Evolutionary conservation across 2,113 vertebrate species (phyloP).

Genomic region (Prionailurus bengalensis): DNA sequence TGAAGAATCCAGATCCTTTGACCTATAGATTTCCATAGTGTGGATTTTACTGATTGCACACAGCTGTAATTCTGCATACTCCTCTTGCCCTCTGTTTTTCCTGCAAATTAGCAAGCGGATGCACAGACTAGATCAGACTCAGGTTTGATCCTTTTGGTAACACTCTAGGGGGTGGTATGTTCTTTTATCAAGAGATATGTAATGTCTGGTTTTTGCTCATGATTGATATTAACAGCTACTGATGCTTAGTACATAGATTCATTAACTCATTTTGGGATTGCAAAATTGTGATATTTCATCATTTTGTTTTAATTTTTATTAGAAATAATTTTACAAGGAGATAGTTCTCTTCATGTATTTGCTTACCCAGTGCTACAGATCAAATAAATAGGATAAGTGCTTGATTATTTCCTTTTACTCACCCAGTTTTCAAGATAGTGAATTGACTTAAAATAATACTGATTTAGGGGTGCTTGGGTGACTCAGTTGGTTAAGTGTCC

Average conservation of each 20-base stretch:
- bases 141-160: conserved; percentile 41
- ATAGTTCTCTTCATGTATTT: conserved; percentile 2
- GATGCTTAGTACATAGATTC: not conserved
- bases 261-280: conserved; percentile 4
- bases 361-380: not conserved
- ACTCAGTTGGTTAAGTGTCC: too few species aligned
- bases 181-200: not conserved
- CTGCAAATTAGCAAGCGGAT: conserved; percentile 5
- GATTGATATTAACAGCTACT: conserved; percentile 8
- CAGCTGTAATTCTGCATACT: not conserved
- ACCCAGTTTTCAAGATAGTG: conserved; percentile 21
- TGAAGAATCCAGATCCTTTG: not conserved
- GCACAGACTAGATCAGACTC: not conserved
- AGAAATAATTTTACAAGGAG: conserved; percentile 33
- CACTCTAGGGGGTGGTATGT: not conserved
- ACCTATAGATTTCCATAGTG: not conserved
- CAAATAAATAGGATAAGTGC: conserved; percentile 22
- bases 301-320: conserved; percentile 44
- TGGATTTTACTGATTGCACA: not conserved
- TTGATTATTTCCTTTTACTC: conserved; percentile 47
- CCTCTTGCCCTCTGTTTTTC: conserved; percentile 28
- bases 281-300: conserved; percentile 38
- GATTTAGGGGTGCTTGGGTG: not conserved
- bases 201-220: conserved; percentile 28
- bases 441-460: not conserved